Conservation (phyloP, 1,140 invertebrate genomes). For the Carcinoscorpius rotundicauda region DNA sequence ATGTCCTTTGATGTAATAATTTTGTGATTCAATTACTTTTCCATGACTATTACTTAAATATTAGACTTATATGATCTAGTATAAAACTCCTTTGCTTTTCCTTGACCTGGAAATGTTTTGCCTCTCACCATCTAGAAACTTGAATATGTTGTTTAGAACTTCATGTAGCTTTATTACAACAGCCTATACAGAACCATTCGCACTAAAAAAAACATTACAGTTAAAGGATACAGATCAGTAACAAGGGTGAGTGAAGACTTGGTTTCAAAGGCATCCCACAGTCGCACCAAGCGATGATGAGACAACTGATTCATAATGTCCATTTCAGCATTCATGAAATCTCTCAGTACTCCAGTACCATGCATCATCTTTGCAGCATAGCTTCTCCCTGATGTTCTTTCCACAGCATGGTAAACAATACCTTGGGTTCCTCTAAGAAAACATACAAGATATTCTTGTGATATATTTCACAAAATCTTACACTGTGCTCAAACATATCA, state of each 20-base stretch:
- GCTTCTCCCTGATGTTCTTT: constrained; percentile 60
- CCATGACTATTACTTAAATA: too few relatives aligned
- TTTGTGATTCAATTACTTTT: too few relatives aligned
- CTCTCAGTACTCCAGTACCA: constrained; percentile 51
- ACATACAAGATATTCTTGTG: neutral
- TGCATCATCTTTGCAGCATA: constrained; percentile 90
- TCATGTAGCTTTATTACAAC: too few relatives aligned
- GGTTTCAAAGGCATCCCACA: constrained; percentile 80
- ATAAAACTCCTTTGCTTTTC: too few relatives aligned
- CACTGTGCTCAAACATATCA: too few relatives aligned
- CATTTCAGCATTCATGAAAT: constrained; percentile 80
- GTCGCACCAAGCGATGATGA: constrained; percentile 61
- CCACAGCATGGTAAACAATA: constrained; percentile 73
- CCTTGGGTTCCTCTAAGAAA: constrained; percentile 67
- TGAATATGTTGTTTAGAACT: constrained; percentile 23
- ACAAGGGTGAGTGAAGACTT: constrained; percentile 68
- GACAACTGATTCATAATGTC: constrained; percentile 70
- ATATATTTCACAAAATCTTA: too few relatives aligned
- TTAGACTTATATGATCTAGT: too few relatives aligned
- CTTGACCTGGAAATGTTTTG: neutral
- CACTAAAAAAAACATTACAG: too few relatives aligned
- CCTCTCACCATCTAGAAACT: neutral
- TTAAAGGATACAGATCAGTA: constrained; percentile 51
- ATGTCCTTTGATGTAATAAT: too few relatives aligned
- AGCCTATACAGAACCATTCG: too few relatives aligned